Conservation (phyloP, 2,888 invertebrate genomes). For the Pterobdella sp. region DNA sequence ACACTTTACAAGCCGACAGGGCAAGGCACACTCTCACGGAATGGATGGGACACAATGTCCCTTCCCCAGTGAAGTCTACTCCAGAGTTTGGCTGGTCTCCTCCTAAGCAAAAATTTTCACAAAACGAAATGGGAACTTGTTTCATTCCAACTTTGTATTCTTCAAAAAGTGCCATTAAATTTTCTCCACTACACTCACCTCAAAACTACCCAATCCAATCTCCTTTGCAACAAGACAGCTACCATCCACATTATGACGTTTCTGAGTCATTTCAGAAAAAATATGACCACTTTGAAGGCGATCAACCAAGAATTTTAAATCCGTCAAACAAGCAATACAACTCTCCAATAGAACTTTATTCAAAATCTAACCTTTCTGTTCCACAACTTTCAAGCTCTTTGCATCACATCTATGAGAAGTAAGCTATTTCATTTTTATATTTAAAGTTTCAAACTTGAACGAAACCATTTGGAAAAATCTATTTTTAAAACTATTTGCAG, state of each 20-base stretch:
- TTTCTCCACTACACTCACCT: not conserved
- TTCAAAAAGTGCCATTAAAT: not conserved
- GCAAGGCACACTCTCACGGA: not conserved
- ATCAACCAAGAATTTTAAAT: not conserved
- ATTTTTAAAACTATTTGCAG: not conserved
- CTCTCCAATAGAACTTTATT: not conserved
- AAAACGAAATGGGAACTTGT: not conserved
- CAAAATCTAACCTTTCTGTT: not conserved
- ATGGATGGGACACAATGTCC: not conserved
- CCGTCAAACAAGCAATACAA: conserved; percentile 11
- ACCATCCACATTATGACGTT: not conserved
- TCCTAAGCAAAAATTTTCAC: not conserved
- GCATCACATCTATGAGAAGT: not conserved
- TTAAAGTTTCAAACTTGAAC: not conserved
- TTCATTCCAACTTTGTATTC: not conserved
- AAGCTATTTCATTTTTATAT: not conserved
- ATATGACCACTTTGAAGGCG: too few species aligned
- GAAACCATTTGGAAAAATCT: not conserved
- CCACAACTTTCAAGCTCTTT: not conserved
- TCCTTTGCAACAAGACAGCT: not conserved
- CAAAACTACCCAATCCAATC: not conserved
- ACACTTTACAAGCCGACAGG: not conserved
- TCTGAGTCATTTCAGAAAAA: not conserved
- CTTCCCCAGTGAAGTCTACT: not conserved
- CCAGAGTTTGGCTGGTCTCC: not conserved